Conservation (phyloP, 2,113 vertebrate species). For the Cololabis saira region DNA sequence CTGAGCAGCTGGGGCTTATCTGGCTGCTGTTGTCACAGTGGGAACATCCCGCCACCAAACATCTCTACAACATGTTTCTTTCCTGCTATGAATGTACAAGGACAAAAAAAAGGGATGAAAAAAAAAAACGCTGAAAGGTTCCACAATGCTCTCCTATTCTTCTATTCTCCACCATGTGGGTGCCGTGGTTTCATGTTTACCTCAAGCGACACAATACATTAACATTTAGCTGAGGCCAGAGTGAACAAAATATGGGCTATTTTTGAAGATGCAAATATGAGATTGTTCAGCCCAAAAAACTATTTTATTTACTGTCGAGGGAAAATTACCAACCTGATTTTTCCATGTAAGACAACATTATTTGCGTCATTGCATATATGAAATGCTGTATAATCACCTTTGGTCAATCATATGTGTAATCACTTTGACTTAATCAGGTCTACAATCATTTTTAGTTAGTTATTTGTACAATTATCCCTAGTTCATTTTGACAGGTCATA, state of each 20-base stretch:
- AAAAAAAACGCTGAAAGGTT: conserved; percentile 38
- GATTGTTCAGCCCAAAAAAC: no score
- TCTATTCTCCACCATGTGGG: conserved; percentile 9
- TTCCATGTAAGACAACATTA: no score
- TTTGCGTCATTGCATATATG: no score
- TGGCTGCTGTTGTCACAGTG: conserved; percentile 33
- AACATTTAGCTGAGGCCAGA: conserved; percentile 47
- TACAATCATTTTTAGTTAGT: no score
- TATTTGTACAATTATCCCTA: no score
- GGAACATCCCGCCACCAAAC: conserved; percentile 36
- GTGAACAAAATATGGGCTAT: conserved; percentile 27
- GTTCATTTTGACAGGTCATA: no score
- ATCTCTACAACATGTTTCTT: conserved; percentile 21
- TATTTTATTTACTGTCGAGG: no score
- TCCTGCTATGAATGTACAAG: conserved; percentile 28
- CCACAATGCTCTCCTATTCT: conserved; percentile 14
- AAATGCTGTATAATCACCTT: no score
- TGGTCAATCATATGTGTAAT: no score
- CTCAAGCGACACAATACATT: conserved; percentile 47
- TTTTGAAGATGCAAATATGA: conserved; percentile 6
- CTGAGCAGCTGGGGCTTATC: conserved; percentile 51
- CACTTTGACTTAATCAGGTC: no score
- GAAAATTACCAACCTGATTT: no score
- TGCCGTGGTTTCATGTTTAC: conserved; percentile 11
- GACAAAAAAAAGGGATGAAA: conserved; percentile 1